Evolutionary conservation across 2,113 vertebrate genomes (phyloP), one percentile per base, ranked within the genome.

Genomic region (Accipiter virgatus): DNA sequence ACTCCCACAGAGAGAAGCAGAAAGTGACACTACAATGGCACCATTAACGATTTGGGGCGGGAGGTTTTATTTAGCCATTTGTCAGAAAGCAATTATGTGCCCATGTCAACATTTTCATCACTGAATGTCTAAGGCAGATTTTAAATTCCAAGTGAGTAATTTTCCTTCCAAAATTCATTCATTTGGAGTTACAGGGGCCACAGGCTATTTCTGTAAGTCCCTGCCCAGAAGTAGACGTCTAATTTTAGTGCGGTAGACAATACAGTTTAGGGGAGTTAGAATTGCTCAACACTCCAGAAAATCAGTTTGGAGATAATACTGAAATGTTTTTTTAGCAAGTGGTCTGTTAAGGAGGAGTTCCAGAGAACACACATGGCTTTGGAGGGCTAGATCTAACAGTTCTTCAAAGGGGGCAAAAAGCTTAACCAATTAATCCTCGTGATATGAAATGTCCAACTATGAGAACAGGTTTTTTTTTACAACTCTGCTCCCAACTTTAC

Each of bases 1-100:
- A 0, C 0, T 79, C 7, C n/a, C 23, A 48, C 31, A 62, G n/a
- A 79, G 11, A 42, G 16, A 73, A n/a, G 31, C 36, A 85, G 43
- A 89, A 53, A 62, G 45, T 59, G 48, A 61, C n/a, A 55, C 21
- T 25, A 34, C 9, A 59, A 58, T 17, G 38, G 36, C 48, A 62
- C 25, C 36, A 50, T 40, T 22, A 52, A 1, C 40, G 17, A 55
- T 70, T 70, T 75, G 1, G 3, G 32, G 42, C 55, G 25, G 27
- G 36, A 68, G 11, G 6, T 18, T 67, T 50, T 75, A 40, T 58
- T 68, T 75, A 52, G 20, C 48, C 29, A 40, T 75, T 86, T 70
- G 10, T 86, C 48, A 81, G 61, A 74, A 89, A 80, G 21, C n/a
- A 67, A 3, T 72, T 53, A 66, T 13, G 10, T 62, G 40, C 13